Evolutionary conservation across 2,113 vertebrate genomes (phyloP).

Genomic region (Sinosuthora webbiana): DNA sequence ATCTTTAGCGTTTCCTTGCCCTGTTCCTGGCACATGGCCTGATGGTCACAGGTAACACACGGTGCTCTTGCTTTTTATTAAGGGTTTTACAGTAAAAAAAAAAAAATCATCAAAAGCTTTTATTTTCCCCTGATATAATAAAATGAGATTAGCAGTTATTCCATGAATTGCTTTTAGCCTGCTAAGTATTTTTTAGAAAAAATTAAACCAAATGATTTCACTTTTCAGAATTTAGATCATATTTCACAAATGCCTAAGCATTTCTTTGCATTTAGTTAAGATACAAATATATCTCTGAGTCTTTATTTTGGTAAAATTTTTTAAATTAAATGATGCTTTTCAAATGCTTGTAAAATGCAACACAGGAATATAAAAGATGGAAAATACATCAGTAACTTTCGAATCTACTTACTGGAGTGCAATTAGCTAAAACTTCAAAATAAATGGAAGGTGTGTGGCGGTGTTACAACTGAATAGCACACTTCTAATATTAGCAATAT

Average conservation of each 20-base stretch:
- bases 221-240: neutral
- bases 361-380: neutral
- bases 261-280: neutral
- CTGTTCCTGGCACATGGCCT: neutral
- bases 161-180: neutral
- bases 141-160: neutral
- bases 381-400: neutral
- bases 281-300: neutral
- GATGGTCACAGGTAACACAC: neutral
- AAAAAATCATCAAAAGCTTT: neutral
- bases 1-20: neutral
- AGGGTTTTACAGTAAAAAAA: neutral
- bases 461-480: neutral
- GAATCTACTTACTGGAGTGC: neutral
- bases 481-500: neutral
- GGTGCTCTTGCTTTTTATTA: neutral
- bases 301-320: neutral
- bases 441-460: neutral
- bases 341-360: neutral
- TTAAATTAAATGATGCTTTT: neutral
- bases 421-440: neutral
- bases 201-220: neutral
- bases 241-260: neutral
- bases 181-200: neutral
- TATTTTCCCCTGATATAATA: neutral